These are phyloP conservation scores for Hylia prasina DNA, from an alignment of 2,113 vertebrate species.

Conservation along the genomic window DNA sequence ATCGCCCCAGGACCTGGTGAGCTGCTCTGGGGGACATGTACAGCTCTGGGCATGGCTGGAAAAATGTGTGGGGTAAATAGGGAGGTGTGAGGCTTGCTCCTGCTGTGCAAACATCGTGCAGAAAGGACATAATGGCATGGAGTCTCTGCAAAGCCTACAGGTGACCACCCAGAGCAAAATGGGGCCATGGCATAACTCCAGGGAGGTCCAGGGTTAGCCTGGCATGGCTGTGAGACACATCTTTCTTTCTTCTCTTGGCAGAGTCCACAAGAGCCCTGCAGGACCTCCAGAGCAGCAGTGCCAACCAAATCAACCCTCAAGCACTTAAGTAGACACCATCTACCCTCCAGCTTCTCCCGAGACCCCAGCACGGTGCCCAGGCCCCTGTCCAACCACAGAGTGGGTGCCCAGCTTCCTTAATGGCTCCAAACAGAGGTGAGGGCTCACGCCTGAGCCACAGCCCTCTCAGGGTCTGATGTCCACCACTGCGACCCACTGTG, in stretches of 20 bases:
- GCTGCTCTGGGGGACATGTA: not conserved
- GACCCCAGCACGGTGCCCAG: not conserved
- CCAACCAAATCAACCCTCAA: not conserved
- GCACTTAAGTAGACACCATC: not conserved
- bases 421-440: not conserved
- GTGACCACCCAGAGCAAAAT: not conserved
- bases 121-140: not conserved
- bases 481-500: not conserved
- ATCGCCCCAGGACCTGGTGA: rapidly evolving
- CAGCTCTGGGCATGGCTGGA: not conserved
- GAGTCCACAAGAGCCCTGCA: not conserved
- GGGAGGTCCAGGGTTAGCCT: not conserved
- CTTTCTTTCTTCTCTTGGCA: not conserved
- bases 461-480: not conserved
- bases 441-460: not conserved
- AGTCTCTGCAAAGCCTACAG: not conserved
- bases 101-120: not conserved
- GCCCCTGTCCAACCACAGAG: not conserved
- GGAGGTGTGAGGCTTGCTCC: not conserved
- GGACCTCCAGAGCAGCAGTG: not conserved
- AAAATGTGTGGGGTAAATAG: not conserved
- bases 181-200: not conserved
- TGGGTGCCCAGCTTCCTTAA: not conserved
- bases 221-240: not conserved
- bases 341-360: not conserved